These are phyloP conservation scores for Coelopa frigida DNA, from an alignment of 1,140 invertebrate genomes.

Conservation along the genomic window DNA sequence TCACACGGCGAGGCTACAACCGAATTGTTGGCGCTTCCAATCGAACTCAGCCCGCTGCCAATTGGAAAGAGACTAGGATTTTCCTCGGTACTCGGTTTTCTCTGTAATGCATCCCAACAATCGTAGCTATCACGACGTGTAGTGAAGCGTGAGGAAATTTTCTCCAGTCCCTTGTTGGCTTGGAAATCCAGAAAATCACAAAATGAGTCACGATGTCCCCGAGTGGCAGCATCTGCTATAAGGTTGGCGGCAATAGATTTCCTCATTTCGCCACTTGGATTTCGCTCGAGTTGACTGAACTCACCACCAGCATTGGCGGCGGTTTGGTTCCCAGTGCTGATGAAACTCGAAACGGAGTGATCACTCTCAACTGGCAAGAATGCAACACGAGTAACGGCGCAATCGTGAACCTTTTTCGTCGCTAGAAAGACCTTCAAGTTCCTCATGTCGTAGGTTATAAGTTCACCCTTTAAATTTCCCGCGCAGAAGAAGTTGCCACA, in stretches of 20 bases:
- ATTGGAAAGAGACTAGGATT: slow-evolving; percentile 14
- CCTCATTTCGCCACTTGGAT: background rate
- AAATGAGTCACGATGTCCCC: slow-evolving; percentile 30
- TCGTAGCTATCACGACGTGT: slow-evolving; percentile 35
- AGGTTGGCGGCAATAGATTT: slow-evolving; percentile 1
- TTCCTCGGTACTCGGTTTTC: slow-evolving; percentile 16
- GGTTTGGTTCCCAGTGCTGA: slow-evolving; percentile 15
- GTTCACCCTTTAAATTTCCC: slow-evolving; percentile 40
- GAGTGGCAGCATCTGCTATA: slow-evolving; percentile 3
- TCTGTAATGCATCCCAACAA: slow-evolving; percentile 31
- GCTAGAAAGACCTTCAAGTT: slow-evolving; percentile 26
- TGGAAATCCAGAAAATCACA: slow-evolving; percentile 39
- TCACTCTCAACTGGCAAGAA: slow-evolving; percentile 23
- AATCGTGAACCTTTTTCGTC: slow-evolving; percentile 25
- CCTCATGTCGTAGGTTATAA: slow-evolving; percentile 39
- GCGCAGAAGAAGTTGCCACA: slow-evolving; percentile 39
- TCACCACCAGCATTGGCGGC: slow-evolving; percentile 17
- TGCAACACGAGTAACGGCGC: slow-evolving; percentile 27
- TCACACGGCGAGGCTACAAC: slow-evolving; percentile 14
- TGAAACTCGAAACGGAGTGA: slow-evolving; percentile 14
- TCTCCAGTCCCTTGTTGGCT: slow-evolving; percentile 19
- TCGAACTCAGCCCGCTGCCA: slow-evolving; percentile 8
- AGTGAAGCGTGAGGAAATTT: slow-evolving; percentile 26
- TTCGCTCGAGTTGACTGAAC: slow-evolving; percentile 11
- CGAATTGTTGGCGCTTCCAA: slow-evolving; percentile 16